Base-by-base conservation (phyloP, 2,888 invertebrate species). In the Tiphia femorata region DNA sequence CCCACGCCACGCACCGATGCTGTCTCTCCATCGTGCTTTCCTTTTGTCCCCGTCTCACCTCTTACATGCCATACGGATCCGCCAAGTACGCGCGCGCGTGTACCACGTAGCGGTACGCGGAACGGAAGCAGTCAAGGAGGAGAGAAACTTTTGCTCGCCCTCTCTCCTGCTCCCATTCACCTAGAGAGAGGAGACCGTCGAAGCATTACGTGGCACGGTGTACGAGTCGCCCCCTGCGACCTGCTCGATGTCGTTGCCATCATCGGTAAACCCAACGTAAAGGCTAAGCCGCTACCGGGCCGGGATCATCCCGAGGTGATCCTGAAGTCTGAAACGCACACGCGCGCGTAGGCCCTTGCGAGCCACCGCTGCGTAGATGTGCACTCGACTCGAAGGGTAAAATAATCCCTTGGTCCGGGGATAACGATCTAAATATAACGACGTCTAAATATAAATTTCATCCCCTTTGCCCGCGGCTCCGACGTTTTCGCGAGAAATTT, bases 1-100 rank as follows among this genome's bases (percentile, higher is more conserved):
- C 42, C 27, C 43, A 51, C 35, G 37, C 47, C 49, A 48, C 37
- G 48, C 33, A 33, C 12, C 47, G 21, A 30, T 25, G 23, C 23
- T 27, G 14, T 27, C 25, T 12, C 20, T 25, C 35, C 35, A 27
- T 25, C 19, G 25, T 41, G 25, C n/a, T 41, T 29, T 17, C 19
- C 14, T 23, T n/a, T 44, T 20, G 29, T 30, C 20, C 44, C 12
- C n/a, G n/a, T 44, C 37, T 37, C 14, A 19, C 37, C 10, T 19
- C n/a, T 3, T 37, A 5, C 7, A 19, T 19, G 17, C 37, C 17
- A 17, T 37, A 10, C n/a, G 37, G 17, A 16, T 37, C 19, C 37
- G 37, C 16, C 16, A 20, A 27, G 23, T n/a, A 14, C 30, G 19
- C 5, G 43, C 12, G 27, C 27, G 0, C 25, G 12, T 14, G 23